Percentiles rank a stretch among this genome's conserved stretches.
phyloP scores from a whole-genome alignment of 2,113 vertebrate genomes.

The Narcine bancroftii region DNA sequence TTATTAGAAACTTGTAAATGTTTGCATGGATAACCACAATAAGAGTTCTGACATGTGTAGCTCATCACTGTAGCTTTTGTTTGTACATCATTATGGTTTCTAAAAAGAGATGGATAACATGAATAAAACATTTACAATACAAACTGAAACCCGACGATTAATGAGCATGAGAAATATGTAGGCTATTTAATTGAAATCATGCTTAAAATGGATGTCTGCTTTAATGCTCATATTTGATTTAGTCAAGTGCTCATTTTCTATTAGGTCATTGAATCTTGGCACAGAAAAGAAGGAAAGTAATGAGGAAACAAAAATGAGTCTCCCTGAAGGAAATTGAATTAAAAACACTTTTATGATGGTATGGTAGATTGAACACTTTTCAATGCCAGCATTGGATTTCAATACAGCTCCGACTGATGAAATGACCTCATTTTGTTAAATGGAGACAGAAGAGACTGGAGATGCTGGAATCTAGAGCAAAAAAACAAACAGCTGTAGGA shows the following conservation, averaged over 20 bases:
- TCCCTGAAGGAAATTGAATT: constrained; percentile 23
- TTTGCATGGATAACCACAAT: constrained; percentile 35
- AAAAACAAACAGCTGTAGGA: no score
- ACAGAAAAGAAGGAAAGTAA: constrained; percentile 7
- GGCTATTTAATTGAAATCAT: constrained; percentile 35
- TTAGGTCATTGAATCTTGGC: constrained; percentile 29
- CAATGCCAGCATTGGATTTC: background rate
- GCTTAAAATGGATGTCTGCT: constrained; percentile 34
- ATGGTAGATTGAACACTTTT: background rate
- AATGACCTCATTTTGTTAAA: background rate
- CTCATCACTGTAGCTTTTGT: constrained; percentile 26
- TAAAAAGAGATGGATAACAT: constrained; percentile 10
- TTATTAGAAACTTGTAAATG: constrained; percentile 21
- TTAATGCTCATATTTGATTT: constrained; percentile 32
- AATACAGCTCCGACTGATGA: constrained; percentile 8
- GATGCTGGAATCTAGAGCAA: no score
- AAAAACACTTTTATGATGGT: background rate
- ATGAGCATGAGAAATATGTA: constrained; percentile 32
- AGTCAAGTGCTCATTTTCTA: constrained; percentile 36
- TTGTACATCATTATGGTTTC: constrained; percentile 28
- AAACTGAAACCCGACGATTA: background rate
- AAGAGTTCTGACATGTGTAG: constrained; percentile 24
- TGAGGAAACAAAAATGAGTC: constrained; percentile 35
- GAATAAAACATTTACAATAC: constrained; percentile 34
- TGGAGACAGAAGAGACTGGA: no score